Percentiles rank a stretch among this genome's conserved stretches.
Conservation (phyloP, 2,113 vertebrate genomes). For the Strix uralensis region DNA sequence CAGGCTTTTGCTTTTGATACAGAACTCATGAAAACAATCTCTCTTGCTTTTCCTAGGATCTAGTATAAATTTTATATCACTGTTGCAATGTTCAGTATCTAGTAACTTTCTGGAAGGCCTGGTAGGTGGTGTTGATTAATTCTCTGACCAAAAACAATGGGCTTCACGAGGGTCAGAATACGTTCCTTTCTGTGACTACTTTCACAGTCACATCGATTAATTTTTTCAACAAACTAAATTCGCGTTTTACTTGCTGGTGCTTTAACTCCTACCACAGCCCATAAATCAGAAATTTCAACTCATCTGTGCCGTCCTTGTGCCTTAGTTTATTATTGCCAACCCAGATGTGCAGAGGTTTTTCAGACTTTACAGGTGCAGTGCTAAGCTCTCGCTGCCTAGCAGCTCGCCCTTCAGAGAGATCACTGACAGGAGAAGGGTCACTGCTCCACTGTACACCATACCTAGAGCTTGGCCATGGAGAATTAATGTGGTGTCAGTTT, state of each 20-base stretch:
- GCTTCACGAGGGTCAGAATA: neutral
- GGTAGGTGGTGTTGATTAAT: accelerated
- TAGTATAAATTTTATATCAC: neutral
- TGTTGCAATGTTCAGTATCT: neutral
- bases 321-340: accelerated
- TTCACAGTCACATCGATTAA: neutral
- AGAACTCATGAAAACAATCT: neutral
- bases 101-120: neutral
- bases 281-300: neutral
- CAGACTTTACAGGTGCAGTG: neutral
- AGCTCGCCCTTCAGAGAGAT: neutral
- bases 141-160: neutral
- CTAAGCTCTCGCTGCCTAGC: neutral
- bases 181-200: neutral
- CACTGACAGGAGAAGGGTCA: neutral
- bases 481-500: neutral
- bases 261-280: neutral
- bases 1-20: neutral
- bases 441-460: accelerated
- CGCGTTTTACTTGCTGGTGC: neutral
- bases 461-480: neutral
- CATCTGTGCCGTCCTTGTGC: neutral
- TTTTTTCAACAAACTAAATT: neutral
- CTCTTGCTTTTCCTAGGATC: neutral
- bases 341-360: neutral